Conservation (phyloP, 2,888 invertebrate species). For the Noctua pronuba region DNA sequence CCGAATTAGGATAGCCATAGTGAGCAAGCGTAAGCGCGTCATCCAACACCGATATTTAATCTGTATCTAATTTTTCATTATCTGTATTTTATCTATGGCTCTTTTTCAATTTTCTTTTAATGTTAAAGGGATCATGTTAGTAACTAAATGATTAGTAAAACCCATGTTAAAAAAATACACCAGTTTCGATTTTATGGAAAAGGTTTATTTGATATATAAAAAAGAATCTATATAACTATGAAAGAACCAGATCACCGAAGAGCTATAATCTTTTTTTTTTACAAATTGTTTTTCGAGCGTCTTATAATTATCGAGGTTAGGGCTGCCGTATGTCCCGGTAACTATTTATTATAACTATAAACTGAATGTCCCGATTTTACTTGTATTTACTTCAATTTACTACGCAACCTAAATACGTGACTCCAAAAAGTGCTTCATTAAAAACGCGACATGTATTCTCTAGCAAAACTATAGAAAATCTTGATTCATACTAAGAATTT, state of each 20-base stretch:
- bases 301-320: constrained; percentile 61
- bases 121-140: constrained; percentile 79
- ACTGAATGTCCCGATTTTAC: not conserved
- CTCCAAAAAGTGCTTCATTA: not conserved
- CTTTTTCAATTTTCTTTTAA: constrained; percentile 61
- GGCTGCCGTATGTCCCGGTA: constrained; percentile 65
- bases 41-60: constrained; percentile 81
- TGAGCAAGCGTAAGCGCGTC: constrained; percentile 83
- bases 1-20: constrained; percentile 81
- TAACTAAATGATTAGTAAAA: constrained; percentile 86
- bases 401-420: not conserved
- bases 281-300: constrained; percentile 71
- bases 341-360: constrained; percentile 5
- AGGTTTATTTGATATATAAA: constrained; percentile 89
- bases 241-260: constrained; percentile 88
- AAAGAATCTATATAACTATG: constrained; percentile 83
- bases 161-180: constrained; percentile 91
- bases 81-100: constrained; percentile 71
- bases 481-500: not conserved
- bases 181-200: constrained; percentile 89
- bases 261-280: constrained; percentile 71
- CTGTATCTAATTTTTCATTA: constrained; percentile 66
- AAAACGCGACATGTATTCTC: not conserved
- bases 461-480: not conserved
- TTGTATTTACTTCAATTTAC: not conserved